These are phyloP conservation scores for Xanthorhoe spadicearia DNA, from an alignment of 2,888 invertebrate genomes.

Conservation along the genomic window DNA sequence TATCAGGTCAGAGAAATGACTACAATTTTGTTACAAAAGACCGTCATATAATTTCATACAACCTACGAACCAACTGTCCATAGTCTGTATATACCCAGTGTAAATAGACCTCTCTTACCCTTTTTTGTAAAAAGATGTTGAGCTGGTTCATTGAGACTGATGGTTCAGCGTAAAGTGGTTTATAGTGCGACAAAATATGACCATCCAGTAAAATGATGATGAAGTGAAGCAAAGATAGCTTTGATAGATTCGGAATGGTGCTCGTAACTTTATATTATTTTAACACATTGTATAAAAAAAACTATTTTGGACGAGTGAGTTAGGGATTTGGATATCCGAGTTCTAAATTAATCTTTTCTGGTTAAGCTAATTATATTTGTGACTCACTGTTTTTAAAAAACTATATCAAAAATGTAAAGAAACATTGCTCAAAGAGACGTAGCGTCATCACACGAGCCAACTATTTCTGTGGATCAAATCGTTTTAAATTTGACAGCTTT, in stretches of 20 bases:
- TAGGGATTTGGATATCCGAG: neutral
- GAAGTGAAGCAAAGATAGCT: constrained; percentile 16
- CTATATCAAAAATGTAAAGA: no score
- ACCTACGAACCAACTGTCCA: constrained; percentile 44
- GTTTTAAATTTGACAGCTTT: no score
- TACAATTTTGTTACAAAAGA: constrained; percentile 57
- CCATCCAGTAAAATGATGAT: constrained; percentile 30
- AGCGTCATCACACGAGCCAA: no score
- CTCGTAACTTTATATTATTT: constrained; percentile 5
- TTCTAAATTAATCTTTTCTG: no score
- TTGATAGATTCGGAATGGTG: constrained; percentile 19
- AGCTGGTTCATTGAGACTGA: constrained; percentile 19
- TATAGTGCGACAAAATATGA: constrained; percentile 23
- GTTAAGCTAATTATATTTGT: no score
- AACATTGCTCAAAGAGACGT: no score
- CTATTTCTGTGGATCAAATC: no score
- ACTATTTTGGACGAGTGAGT: neutral
- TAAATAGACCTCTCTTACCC: constrained; percentile 40
- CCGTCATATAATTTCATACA: constrained; percentile 54
- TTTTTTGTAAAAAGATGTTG: constrained; percentile 19
- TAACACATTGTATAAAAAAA: neutral
- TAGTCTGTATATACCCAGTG: constrained; percentile 40
- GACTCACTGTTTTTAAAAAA: no score
- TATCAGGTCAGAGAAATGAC: constrained; percentile 50
- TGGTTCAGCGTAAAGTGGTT: constrained; percentile 26